These are phyloP conservation scores for Cromileptes altivelis DNA, from an alignment of 2,113 vertebrate species.

Conservation along the genomic window DNA sequence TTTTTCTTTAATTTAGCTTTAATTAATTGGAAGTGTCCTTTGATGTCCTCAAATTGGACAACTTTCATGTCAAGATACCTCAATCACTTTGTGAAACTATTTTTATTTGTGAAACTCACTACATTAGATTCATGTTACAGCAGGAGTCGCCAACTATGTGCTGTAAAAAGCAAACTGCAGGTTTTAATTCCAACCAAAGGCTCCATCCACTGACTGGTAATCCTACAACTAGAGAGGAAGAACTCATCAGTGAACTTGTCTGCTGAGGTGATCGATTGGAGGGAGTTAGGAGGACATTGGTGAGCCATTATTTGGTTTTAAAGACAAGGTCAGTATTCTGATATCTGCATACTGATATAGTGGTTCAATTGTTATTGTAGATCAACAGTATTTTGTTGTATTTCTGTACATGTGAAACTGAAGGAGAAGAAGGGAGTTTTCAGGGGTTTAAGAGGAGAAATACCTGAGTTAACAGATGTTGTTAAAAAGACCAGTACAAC, in stretches of 20 bases:
- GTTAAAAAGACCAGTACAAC: slow-evolving; percentile 44
- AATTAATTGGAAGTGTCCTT: background rate
- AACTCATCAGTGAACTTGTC: background rate
- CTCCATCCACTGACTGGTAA: slow-evolving; percentile 1
- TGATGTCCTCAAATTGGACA: background rate
- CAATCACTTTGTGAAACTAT: too few relatives aligned
- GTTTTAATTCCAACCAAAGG: slow-evolving; percentile 13
- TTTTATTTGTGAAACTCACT: too few relatives aligned
- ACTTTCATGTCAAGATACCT: background rate
- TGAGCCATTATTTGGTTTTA: background rate
- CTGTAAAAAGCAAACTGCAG: too few relatives aligned
- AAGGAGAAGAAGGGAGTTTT: background rate
- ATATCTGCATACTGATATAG: background rate
- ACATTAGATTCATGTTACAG: background rate
- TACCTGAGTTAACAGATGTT: background rate
- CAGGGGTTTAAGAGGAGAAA: background rate
- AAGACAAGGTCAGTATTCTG: background rate
- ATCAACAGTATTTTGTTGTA: background rate
- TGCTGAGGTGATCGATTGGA: background rate
- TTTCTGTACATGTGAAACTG: background rate
- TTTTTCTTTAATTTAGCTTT: background rate
- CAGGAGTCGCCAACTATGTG: background rate
- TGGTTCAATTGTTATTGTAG: background rate
- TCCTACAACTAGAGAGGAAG: slow-evolving; percentile 6
- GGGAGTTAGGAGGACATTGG: background rate